Percentiles rank a stretch among this genome's conserved stretches.
Conservation (phyloP, 2,888 invertebrate genomes). For the Lithophane ornitopus region DNA sequence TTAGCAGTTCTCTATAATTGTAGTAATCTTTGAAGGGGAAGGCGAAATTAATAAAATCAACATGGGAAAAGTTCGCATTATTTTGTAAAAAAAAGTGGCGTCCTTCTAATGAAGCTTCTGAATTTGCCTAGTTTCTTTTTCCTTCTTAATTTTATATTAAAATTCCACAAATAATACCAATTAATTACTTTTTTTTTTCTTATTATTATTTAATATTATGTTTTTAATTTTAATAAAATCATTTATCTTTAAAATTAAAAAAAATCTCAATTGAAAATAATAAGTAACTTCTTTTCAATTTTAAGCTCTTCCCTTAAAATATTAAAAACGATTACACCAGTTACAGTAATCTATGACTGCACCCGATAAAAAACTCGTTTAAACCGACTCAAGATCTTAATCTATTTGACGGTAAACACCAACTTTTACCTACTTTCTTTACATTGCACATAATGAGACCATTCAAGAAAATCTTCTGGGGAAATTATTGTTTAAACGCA, state of each 20-base stretch:
- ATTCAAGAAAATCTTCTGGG: conserved; percentile 71
- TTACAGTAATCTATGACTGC: conserved; percentile 23
- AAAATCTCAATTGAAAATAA: too few relatives aligned
- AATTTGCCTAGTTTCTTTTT: neutral
- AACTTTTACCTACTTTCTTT: conserved; percentile 71
- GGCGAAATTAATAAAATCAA: too few relatives aligned
- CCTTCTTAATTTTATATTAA: neutral
- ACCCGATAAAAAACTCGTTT: conserved; percentile 60
- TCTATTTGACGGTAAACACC: conserved; percentile 67
- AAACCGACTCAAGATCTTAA: conserved; percentile 65
- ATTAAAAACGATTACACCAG: conserved; percentile 27
- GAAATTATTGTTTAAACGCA: conserved; percentile 62
- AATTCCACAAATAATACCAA: neutral
- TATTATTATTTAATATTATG: too few relatives aligned
- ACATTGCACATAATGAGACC: conserved; percentile 68
- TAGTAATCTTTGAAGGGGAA: too few relatives aligned
- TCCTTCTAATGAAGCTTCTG: too few relatives aligned
- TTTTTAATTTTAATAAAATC: too few relatives aligned
- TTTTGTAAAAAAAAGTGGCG: neutral
- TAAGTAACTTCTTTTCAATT: too few relatives aligned
- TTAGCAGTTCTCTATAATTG: too few relatives aligned
- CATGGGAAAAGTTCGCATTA: neutral
- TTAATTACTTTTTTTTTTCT: too few relatives aligned
- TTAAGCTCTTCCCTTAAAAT: conserved; percentile 2
- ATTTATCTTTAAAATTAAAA: too few relatives aligned